Percentiles rank a stretch among this genome's conserved stretches.
phyloP scores from a whole-genome alignment of 2,797 vertebrate species.

The Masticophis lateralis region DNA sequence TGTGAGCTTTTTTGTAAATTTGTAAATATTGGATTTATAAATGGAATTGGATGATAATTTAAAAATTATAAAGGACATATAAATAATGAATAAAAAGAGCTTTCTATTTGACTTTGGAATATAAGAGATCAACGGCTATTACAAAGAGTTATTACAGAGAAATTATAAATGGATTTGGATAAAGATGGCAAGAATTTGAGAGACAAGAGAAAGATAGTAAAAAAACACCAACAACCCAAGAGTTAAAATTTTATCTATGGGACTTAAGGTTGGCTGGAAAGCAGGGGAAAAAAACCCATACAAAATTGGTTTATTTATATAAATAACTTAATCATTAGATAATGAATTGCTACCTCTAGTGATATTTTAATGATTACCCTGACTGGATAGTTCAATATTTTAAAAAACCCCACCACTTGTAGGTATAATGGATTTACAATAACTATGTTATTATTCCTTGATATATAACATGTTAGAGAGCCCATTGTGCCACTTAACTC shows the following conservation, averaged over 20 bases:
- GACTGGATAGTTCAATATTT: background rate
- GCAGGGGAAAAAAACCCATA: background rate
- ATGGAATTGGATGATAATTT: no score
- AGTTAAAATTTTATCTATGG: background rate
- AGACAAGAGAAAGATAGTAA: background rate
- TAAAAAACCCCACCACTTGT: background rate
- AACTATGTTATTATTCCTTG: background rate
- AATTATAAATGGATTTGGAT: background rate
- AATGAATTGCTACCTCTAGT: background rate
- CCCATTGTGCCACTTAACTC: background rate
- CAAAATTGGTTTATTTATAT: background rate
- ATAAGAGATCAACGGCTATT: background rate
- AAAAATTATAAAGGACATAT: no score
- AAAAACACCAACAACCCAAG: background rate
- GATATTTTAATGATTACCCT: background rate
- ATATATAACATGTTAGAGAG: background rate
- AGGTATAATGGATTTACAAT: background rate
- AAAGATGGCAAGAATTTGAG: background rate
- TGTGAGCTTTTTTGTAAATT: no score
- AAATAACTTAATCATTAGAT: background rate
- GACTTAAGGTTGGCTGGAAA: background rate
- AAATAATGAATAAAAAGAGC: background rate
- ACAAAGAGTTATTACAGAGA: background rate
- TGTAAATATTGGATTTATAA: no score
- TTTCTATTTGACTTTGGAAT: background rate